Evolutionary conservation across 2,888 invertebrate genomes (phyloP).

Genomic region (Elmis aenea): DNA sequence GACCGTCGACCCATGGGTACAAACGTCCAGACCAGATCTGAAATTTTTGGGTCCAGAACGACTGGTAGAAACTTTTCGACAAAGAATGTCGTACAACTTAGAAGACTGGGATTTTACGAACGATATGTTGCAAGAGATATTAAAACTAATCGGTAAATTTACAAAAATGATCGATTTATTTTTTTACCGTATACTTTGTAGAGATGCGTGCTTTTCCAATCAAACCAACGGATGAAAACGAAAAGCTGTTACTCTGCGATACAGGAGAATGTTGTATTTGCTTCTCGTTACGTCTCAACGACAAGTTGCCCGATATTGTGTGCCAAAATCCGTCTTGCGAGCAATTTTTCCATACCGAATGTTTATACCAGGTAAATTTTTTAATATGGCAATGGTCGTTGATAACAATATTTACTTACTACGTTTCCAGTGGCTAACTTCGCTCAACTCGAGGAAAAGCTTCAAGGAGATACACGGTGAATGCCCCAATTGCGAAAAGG

Average conservation of each 20-base stretch:
- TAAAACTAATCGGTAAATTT: slow-evolving; percentile 38
- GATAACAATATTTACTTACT: slow-evolving; percentile 1
- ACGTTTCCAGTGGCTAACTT: slow-evolving; percentile 38
- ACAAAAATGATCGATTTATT: slow-evolving; percentile 1
- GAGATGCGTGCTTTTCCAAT: slow-evolving; percentile 36
- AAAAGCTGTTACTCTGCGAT: slow-evolving; percentile 21
- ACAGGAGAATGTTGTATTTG: slow-evolving; percentile 45
- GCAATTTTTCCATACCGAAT: slow-evolving; percentile 40
- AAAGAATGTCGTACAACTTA: slow-evolving; percentile 36
- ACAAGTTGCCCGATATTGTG: slow-evolving; percentile 41
- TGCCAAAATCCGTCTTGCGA: slow-evolving; percentile 43
- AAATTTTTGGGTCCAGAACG: slow-evolving; percentile 45
- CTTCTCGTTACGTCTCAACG: slow-evolving; percentile 39
- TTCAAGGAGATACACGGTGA: slow-evolving; percentile 37
- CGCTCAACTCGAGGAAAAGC: slow-evolving; percentile 33
- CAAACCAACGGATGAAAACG: slow-evolving; percentile 19
- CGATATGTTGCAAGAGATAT: slow-evolving; percentile 35
- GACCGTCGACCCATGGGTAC: slow-evolving; percentile 39
- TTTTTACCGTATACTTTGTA: slow-evolving; percentile 19
- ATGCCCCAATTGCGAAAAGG: slow-evolving; percentile 44
- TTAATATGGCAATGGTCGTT: background rate
- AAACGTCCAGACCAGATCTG: slow-evolving; percentile 39
- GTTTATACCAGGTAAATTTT: slow-evolving; percentile 43
- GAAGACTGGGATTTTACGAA: slow-evolving; percentile 38
- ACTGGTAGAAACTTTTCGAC: slow-evolving; percentile 31